Evolutionary conservation across 2,797 vertebrate species (phyloP).

Genomic region (Fringilla coelebs): DNA sequence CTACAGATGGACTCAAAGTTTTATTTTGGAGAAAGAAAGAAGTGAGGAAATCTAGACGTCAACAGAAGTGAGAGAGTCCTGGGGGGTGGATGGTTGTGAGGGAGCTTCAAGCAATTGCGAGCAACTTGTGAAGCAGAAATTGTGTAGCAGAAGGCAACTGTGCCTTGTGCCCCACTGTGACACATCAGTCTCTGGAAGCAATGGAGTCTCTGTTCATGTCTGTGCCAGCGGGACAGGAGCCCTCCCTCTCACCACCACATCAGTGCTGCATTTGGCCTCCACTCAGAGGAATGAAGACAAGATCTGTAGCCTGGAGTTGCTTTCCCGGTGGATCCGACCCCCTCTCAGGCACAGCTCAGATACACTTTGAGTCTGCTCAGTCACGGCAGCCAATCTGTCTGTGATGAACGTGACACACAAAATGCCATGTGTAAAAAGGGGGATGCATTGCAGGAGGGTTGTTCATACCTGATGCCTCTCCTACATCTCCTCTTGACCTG

Average conservation of each 20-base stretch:
- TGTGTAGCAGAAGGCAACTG: neutral
- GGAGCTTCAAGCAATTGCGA: neutral
- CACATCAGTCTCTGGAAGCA: neutral
- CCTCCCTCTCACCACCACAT: neutral
- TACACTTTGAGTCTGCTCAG: neutral
- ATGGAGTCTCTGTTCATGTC: neutral
- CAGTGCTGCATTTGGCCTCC: neutral
- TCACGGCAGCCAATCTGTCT: neutral
- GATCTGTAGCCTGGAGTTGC: neutral
- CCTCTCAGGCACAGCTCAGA: neutral
- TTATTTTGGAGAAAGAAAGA: constrained; percentile 8
- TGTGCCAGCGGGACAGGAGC: neutral
- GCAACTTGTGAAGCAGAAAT: neutral
- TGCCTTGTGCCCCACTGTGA: neutral
- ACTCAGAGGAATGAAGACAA: neutral
- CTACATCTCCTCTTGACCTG: constrained; percentile 61
- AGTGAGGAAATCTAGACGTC: neutral
- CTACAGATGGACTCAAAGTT: neutral
- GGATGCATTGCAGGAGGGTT: neutral
- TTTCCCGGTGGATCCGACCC: neutral
- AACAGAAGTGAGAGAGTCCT: neutral
- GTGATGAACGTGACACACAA: neutral
- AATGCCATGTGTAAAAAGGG: neutral
- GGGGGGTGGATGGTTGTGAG: neutral
- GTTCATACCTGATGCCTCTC: constrained; percentile 58